Base-by-base conservation (phyloP, 2,113 vertebrate genomes). In the Tachycineta bicolor region DNA sequence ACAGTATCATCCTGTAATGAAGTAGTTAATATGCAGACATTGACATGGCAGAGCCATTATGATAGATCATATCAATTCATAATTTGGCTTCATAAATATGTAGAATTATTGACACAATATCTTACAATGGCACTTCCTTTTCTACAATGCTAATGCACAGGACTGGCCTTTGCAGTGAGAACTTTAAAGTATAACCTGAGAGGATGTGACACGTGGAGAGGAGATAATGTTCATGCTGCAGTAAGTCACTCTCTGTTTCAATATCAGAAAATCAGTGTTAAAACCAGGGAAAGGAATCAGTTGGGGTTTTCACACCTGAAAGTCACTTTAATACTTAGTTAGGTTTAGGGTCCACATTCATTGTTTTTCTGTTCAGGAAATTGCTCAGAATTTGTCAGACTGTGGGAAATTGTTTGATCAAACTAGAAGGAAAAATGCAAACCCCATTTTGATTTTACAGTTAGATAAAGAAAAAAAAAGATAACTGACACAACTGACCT, bases 71-170 rank as follows among this genome's bases (percentile, higher is more conserved):
- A 84, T 91, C 87, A 90, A 92, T 79, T 94, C 60, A 87, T 83
- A 94, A 94, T 90, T 90, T 41, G n/a, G 37, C 70, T 89, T 89
- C 73, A 93, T 92, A 97, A 97, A 94, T 90, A 74, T 59, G 50
- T 81, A 93, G 85, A 95, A 68, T 86, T 95, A 94, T 71, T 63
- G 91, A 87, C 65, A 93, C 12, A 46, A 21, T 83, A 77, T 37
- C 82, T 75, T 93, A 43, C 28, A 63, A 85, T 11, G 28, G 14
- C 73, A 55, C 33, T 94, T 94, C 56, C 46, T 84, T 78, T 74
- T 53, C 73, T 28, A 39, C 70, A 83, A 26, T 52, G 65, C 58
- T 73, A 90, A 62, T 46, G 39, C 26, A 60, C n/a, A 75, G 49
- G 58, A 63, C 33, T 77, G 67, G 34, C 53, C 58, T 89, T 91